Evolutionary conservation across 2,113 vertebrate genomes (phyloP), one percentile per base, ranked within the genome.

Genomic region (Pyxicephalus adspersus): DNA sequence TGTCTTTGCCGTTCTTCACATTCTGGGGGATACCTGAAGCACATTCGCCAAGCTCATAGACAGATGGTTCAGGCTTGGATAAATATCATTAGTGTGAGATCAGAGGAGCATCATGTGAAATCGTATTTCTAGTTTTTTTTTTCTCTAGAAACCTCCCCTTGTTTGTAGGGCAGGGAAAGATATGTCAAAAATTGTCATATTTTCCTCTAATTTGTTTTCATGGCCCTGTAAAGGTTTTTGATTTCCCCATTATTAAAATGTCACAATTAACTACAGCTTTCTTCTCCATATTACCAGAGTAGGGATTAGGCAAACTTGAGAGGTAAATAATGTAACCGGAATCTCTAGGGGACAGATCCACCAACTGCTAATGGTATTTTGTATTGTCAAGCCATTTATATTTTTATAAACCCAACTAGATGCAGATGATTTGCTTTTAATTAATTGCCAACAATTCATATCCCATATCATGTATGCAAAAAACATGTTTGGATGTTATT

Each of bases 1-100:
- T 86, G 86, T 84, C 89, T 84, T 83, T 83, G 81, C 91, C 92
- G 91, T 93, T 88, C 90, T 92, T 73, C 89, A 90, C 90, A 95
- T 95, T 94, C 92, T 90, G 87, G 92, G 93, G 91, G 90, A 92
- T 87, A 91, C 89, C 89, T 90, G 91, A 90, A 89, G 91, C 84
- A 80, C 91, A 94, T 86, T 90, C 84, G 83, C 83, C 90, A 87
- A 87, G 66, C 84, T 92, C 92, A 91, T 91, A 95, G 95, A 94
- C 95, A 96, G 94, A 97, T 92, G 91, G 90, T 92, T 89, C 83
- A 83, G 87, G 89, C 89, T 88, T 83, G 54, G 86, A 87, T 90
- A 87, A 92, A 92, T 89, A 66, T 81, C 90, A 89, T 89, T 88
- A 87, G 88, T 87, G 91, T 90, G 87, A 91, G 90, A 90, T 91